Conservation (phyloP, 2,797 vertebrate genomes). For the Tadarida brasiliensis region DNA sequence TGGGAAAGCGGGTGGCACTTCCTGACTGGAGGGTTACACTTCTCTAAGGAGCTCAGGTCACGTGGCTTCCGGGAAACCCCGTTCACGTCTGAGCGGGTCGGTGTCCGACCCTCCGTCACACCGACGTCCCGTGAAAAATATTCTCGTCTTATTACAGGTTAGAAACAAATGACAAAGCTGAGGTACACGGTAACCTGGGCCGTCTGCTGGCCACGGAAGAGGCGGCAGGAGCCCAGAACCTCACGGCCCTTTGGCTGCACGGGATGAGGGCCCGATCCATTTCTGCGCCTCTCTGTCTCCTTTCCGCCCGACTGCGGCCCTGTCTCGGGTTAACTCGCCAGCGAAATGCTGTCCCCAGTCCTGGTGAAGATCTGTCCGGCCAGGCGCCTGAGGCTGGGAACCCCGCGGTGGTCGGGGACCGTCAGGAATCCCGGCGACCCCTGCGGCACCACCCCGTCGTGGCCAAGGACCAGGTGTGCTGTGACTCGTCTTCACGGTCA, state of each 20-base stretch:
- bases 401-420: too few species aligned
- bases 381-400: background rate
- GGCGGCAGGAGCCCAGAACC: background rate
- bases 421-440: background rate
- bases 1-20: slow-evolving; percentile 14
- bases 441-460: background rate
- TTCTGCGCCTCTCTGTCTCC: background rate
- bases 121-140: background rate
- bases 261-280: background rate
- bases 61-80: slow-evolving; percentile 48
- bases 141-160: background rate
- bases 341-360: background rate
- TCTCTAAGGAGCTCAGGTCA: background rate
- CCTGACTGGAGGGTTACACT: background rate
- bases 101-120: background rate
- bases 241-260: background rate
- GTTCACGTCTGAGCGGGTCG: slow-evolving; percentile 16
- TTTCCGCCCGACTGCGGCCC: background rate
- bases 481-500: background rate
- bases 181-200: background rate
- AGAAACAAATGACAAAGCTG: background rate
- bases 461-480: background rate
- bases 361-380: background rate
- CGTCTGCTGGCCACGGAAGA: background rate
- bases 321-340: too few species aligned